phyloP scores from a whole-genome alignment of 2,888 invertebrate species.

The Callosobruchus maculatus region DNA sequence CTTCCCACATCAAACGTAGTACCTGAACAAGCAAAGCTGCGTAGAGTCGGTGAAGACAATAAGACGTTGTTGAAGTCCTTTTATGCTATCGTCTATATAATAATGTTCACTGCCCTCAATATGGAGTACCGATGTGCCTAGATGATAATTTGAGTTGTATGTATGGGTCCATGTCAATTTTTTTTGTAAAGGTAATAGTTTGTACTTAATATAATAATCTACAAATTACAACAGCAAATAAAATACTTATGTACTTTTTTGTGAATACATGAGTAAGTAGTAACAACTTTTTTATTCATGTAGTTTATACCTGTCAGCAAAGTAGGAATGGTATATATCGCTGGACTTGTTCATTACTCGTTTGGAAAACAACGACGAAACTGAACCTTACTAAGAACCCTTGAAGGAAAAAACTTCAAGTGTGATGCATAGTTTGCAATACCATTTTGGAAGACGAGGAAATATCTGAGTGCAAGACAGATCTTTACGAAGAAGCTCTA shows the following conservation, averaged over 20 bases:
- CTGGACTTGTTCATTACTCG: too few species aligned
- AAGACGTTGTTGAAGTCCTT: conserved; percentile 28
- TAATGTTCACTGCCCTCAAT: conserved; percentile 33
- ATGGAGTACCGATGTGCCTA: conserved; percentile 28
- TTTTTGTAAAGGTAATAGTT: background rate
- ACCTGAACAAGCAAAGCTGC: background rate
- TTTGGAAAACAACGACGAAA: too few species aligned
- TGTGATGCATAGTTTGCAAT: too few species aligned
- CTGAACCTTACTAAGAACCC: too few species aligned
- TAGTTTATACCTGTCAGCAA: too few species aligned
- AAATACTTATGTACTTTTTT: background rate
- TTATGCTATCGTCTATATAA: conserved; percentile 31
- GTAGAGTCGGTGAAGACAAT: conserved; percentile 1
- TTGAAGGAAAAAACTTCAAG: too few species aligned
- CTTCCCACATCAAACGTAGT: background rate
- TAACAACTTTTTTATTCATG: background rate
- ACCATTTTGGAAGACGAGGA: too few species aligned
- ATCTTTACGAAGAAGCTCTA: too few species aligned
- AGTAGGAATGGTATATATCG: too few species aligned
- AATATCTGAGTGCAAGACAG: too few species aligned
- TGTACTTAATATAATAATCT: background rate
- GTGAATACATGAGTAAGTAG: background rate
- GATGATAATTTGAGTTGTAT: background rate
- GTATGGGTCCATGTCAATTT: background rate
- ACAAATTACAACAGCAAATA: background rate